These are phyloP conservation scores for Rana temporaria DNA, from an alignment of 2,113 vertebrate genomes.

Conservation along the genomic window DNA sequence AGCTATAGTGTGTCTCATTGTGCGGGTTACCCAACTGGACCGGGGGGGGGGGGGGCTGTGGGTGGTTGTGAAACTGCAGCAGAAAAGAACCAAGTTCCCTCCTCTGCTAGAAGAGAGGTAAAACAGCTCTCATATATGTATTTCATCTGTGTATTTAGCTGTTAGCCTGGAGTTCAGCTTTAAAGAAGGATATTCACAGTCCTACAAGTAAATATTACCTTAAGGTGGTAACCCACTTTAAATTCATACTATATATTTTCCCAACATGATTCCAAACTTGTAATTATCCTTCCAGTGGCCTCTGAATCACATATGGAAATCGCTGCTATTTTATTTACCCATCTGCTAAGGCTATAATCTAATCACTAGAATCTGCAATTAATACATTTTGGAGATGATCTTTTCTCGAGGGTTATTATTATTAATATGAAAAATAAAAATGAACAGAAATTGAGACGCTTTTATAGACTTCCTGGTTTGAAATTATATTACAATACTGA, in stretches of 20 bases:
- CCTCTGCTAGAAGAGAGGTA: too few relatives aligned
- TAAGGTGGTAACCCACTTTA: neutral
- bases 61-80: too few relatives aligned
- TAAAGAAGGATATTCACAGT: too few relatives aligned
- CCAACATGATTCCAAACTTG: neutral
- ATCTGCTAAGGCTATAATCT: constrained; percentile 15
- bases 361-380: constrained; percentile 26
- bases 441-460: neutral
- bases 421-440: neutral
- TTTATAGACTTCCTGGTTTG: neutral
- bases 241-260: neutral
- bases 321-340: constrained; percentile 16
- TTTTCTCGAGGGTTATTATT: constrained; percentile 7
- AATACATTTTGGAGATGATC: neutral
- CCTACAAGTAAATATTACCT: neutral
- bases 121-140: too few relatives aligned
- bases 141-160: too few relatives aligned
- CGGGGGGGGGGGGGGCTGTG: too few relatives aligned
- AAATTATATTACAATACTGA: neutral
- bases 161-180: too few relatives aligned
- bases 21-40: too few relatives aligned
- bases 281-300: neutral
- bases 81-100: too few relatives aligned
- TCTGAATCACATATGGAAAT: neutral
- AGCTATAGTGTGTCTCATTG: too few relatives aligned